These are phyloP conservation scores for Druon quercuslanigerum DNA, from an alignment of 1,140 invertebrate species.

Conservation along the genomic window DNA sequence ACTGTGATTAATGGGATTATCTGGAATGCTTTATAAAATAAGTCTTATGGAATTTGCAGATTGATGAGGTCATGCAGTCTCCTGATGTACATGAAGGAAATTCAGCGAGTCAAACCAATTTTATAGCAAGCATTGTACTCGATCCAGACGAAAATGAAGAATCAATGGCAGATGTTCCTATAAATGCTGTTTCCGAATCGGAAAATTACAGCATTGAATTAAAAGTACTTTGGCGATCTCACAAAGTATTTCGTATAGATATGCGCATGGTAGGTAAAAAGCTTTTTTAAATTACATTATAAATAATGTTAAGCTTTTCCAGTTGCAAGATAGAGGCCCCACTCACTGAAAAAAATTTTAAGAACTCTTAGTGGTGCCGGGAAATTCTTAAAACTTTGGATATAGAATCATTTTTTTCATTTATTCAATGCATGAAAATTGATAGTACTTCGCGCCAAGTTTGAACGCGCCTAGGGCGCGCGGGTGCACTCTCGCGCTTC, in stretches of 20 bases:
- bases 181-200: neutral
- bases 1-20: too few relatives aligned
- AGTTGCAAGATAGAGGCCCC: neutral
- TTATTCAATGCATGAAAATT: too few relatives aligned
- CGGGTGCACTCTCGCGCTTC: too few relatives aligned
- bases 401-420: too few relatives aligned
- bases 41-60: neutral
- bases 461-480: too few relatives aligned
- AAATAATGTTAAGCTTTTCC: neutral
- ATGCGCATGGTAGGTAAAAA: constrained; percentile 50
- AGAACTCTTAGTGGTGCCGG: too few relatives aligned
- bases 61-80: neutral
- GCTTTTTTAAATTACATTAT: neutral
- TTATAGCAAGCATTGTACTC: neutral
- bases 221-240: constrained; percentile 61
- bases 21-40: neutral
- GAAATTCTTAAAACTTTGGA: too few relatives aligned
- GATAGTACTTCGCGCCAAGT: too few relatives aligned
- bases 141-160: neutral
- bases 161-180: neutral
- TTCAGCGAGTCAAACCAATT: neutral
- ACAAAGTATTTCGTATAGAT: constrained; percentile 51
- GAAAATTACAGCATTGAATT: constrained; percentile 59
- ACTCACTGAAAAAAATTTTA: too few relatives aligned
- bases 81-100: neutral